These are phyloP conservation scores for Eubasilissa regina DNA, from an alignment of 1,140 invertebrate species.

Conservation along the genomic window DNA sequence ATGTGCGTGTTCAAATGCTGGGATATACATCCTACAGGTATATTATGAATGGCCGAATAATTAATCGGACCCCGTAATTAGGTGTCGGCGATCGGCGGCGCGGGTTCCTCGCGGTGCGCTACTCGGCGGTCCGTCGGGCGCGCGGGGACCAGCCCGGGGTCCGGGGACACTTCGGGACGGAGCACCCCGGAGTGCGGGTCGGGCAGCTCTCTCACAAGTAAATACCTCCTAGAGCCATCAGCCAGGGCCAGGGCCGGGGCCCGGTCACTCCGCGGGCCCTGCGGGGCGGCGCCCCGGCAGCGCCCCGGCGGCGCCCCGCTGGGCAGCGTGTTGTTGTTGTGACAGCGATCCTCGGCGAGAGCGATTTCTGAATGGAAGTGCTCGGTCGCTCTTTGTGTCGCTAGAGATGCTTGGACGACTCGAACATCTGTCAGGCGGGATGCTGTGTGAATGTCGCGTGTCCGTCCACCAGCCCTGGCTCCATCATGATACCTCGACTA, in stretches of 20 bases:
- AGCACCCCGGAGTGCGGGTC: neutral
- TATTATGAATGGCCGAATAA: constrained; percentile 41
- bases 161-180: constrained; percentile 5
- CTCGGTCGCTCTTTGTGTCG: too few relatives aligned
- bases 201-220: constrained; percentile 5
- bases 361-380: too few relatives aligned
- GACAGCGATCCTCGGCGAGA: too few relatives aligned
- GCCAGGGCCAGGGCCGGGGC: neutral
- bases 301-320: neutral
- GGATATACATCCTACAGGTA: constrained; percentile 59
- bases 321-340: too few relatives aligned
- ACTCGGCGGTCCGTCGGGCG: neutral
- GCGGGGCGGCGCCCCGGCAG: neutral
- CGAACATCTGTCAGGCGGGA: too few relatives aligned
- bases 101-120: neutral
- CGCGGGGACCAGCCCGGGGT: neutral
- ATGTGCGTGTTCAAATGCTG: constrained; percentile 56
- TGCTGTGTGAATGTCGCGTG: too few relatives aligned
- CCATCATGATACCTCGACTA: too few relatives aligned
- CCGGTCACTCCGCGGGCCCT: neutral
- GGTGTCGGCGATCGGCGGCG: constrained; percentile 2
- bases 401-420: too few relatives aligned
- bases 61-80: constrained; percentile 23
- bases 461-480: too few relatives aligned
- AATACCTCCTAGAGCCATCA: neutral